These are phyloP conservation scores for Eupeodes luniger DNA, from an alignment of 2,888 invertebrate genomes.

Conservation along the genomic window DNA sequence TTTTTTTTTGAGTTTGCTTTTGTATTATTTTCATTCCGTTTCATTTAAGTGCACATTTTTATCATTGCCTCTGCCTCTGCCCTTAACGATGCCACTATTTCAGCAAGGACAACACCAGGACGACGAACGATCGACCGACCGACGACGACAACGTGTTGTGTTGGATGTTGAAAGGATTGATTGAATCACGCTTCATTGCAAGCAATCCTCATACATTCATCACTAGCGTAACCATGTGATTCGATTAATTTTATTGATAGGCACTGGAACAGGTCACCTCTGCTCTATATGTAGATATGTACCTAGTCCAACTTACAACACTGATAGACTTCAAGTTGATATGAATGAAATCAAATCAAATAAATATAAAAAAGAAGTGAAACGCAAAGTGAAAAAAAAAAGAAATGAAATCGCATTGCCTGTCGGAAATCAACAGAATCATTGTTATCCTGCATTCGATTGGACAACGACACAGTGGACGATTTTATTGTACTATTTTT, in stretches of 20 bases:
- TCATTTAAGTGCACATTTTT: conserved; percentile 63
- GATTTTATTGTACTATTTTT: conserved; percentile 46
- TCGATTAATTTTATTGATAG: conserved; percentile 73
- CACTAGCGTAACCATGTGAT: conserved; percentile 64
- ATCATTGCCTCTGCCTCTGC: neutral
- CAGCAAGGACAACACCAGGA: neutral
- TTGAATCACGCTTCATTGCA: conserved; percentile 70
- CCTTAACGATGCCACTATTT: no score
- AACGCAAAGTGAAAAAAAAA: neutral
- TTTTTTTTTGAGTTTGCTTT: conserved; percentile 4
- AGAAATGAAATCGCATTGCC: conserved; percentile 50
- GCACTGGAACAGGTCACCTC: conserved; percentile 44
- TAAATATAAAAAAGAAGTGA: neutral
- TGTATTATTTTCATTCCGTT: conserved; percentile 27
- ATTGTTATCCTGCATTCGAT: conserved; percentile 64
- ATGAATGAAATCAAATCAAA: conserved; percentile 30
- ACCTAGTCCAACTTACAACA: conserved; percentile 23
- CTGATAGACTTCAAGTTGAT: conserved; percentile 27
- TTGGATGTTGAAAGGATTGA: conserved; percentile 72
- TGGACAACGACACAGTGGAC: conserved; percentile 51
- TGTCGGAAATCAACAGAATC: conserved; percentile 62
- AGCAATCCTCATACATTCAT: conserved; percentile 67
- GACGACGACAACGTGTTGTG: conserved; percentile 57
- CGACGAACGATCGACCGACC: neutral
- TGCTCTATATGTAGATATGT: neutral